phyloP scores from a whole-genome alignment of 2,113 vertebrate genomes.

The Nyctereutes procyonoides region DNA sequence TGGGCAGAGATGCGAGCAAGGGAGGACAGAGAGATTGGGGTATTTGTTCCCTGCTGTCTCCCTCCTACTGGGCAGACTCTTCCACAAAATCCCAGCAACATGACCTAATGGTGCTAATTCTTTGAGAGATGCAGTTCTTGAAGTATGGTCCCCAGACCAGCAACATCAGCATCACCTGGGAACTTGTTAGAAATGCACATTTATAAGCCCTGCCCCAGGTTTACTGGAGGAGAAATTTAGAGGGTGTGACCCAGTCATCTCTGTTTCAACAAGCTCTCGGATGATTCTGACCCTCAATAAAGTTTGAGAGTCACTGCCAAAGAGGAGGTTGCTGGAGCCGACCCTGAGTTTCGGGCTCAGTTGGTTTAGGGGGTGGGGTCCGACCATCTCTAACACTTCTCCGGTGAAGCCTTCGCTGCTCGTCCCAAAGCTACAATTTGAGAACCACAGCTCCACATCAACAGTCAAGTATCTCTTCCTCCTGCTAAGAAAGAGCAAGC shows the following conservation, averaged over 20 bases:
- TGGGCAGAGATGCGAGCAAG: not conserved
- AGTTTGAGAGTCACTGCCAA: not conserved
- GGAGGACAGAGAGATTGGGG: not conserved
- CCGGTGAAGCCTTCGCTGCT: not conserved
- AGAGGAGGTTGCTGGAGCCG: not conserved
- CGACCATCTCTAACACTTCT: not conserved
- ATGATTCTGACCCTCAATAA: not conserved
- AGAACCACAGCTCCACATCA: not conserved
- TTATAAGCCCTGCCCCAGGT: not conserved
- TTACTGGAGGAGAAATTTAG: not conserved
- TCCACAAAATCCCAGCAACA: not conserved
- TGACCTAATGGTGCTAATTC: not conserved
- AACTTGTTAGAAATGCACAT: not conserved
- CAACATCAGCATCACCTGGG: not conserved
- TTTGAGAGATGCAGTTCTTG: not conserved
- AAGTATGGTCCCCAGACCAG: not conserved
- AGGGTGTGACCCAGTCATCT: not conserved
- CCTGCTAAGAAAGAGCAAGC: not conserved
- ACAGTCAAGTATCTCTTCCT: not conserved
- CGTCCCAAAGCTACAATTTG: not conserved
- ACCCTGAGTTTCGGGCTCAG: not conserved
- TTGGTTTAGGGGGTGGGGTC: no score
- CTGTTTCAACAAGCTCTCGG: not conserved
- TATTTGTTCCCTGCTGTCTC: not conserved
- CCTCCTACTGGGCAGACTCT: not conserved